Evolutionary conservation across 2,113 vertebrate species (phyloP).

Genomic region (Crotophaga sulcirostris): DNA sequence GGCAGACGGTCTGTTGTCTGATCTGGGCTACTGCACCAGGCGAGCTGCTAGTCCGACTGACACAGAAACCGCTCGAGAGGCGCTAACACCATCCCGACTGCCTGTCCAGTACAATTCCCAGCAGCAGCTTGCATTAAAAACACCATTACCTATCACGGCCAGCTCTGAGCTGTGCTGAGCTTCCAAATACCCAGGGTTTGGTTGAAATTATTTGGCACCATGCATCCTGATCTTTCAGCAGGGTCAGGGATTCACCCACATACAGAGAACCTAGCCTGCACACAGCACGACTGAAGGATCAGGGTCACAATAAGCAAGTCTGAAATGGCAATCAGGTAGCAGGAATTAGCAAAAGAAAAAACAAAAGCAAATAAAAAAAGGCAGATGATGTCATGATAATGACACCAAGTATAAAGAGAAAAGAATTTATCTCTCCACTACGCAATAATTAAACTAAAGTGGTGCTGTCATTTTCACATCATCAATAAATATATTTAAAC

Average conservation of each 20-base stretch:
- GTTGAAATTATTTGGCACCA: background rate
- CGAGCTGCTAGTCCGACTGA: too few species aligned
- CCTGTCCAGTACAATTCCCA: background rate
- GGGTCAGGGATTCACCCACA: background rate
- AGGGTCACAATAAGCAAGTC: background rate
- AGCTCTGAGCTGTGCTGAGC: background rate
- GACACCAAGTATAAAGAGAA: background rate
- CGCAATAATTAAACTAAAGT: background rate
- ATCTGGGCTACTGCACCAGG: background rate
- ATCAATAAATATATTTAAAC: slow-evolving; percentile 40
- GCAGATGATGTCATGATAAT: background rate
- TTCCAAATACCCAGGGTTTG: background rate
- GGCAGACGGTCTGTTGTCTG: background rate
- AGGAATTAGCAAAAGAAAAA: background rate
- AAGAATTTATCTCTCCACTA: background rate
- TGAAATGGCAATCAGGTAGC: background rate
- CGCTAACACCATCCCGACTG: background rate
- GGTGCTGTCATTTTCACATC: background rate
- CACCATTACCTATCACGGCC: background rate
- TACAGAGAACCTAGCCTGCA: background rate
- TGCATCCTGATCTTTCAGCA: background rate
- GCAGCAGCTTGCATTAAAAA: background rate
- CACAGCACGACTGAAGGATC: rapidly evolving
- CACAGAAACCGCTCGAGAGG: background rate
- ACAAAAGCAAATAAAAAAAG: background rate